A percentile compares a stretch with the other conserved stretches of the same genome.
phyloP scores from a whole-genome alignment of 2,797 vertebrate genomes.

The Benthosema pterotum region DNA sequence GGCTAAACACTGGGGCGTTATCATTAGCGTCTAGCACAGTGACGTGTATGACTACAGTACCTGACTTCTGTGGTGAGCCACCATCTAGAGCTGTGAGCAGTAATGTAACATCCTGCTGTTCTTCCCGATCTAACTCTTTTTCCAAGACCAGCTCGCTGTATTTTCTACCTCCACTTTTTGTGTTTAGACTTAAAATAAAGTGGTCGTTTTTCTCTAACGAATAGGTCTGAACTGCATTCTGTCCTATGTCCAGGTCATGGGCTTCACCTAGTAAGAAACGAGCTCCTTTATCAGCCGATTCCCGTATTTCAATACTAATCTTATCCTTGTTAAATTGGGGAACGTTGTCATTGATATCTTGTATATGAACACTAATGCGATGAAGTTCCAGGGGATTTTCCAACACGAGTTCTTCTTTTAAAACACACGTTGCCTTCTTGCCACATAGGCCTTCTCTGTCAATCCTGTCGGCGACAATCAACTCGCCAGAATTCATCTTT shows the following conservation, averaged over 20 bases:
- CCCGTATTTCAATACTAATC: conserved; percentile 64
- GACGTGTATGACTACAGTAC: conserved; percentile 68
- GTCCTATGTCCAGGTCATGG: conserved; percentile 64
- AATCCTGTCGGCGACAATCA: conserved; percentile 34
- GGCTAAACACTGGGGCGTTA: conserved; percentile 73
- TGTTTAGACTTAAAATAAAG: conserved; percentile 61
- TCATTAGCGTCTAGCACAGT: conserved; percentile 81
- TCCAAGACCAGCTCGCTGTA: conserved; percentile 70
- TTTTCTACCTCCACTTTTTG: conserved; percentile 48
- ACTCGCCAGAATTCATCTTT: conserved; percentile 46
- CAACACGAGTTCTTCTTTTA: conserved; percentile 41
- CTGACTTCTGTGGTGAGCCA: conserved; percentile 72
- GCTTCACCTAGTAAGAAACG: conserved; percentile 66
- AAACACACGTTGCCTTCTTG: conserved; percentile 35
- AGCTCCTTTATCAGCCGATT: conserved; percentile 56
- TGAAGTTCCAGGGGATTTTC: conserved; percentile 48
- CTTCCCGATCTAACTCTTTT: conserved; percentile 71
- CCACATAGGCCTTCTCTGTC: conserved; percentile 44
- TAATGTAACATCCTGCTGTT: conserved; percentile 50
- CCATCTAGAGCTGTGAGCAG: conserved; percentile 68
- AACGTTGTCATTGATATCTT: conserved; percentile 76
- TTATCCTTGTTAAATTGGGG: conserved; percentile 65
- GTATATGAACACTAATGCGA: conserved; percentile 61
- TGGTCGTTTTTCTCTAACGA: conserved; percentile 29
- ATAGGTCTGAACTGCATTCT: conserved; percentile 46